A percentile compares a stretch with the other conserved stretches of the same genome.
phyloP scores from a whole-genome alignment of 2,888 invertebrate genomes.

The Cactoblastis cactorum region DNA sequence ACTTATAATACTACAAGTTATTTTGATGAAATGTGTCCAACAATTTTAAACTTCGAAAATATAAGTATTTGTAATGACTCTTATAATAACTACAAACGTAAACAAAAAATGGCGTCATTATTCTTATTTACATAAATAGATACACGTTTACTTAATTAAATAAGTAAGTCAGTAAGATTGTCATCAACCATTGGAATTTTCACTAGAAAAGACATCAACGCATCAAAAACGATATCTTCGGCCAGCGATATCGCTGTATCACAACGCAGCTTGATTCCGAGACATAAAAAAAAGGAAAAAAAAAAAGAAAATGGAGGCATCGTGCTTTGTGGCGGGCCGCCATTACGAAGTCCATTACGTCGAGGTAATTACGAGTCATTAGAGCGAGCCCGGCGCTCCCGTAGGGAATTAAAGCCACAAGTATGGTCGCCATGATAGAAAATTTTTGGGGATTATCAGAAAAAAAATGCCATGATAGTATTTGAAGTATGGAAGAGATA shows the following conservation, averaged over 20 bases:
- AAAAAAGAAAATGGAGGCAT: slow-evolving; percentile 57
- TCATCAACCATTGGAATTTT: too few relatives aligned
- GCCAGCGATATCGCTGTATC: slow-evolving; percentile 15
- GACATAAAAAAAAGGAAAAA: slow-evolving; percentile 40
- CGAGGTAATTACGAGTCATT: slow-evolving; percentile 73
- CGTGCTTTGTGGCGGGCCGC: slow-evolving; percentile 65
- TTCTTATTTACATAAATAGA: too few relatives aligned
- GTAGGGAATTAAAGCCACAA: slow-evolving; percentile 30
- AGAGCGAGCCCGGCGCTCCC: slow-evolving; percentile 52
- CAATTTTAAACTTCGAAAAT: too few relatives aligned
- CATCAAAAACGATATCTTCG: neutral
- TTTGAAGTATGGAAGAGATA: slow-evolving; percentile 16
- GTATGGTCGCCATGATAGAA: neutral
- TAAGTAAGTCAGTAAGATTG: too few relatives aligned
- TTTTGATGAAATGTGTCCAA: too few relatives aligned
- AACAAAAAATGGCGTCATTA: too few relatives aligned
- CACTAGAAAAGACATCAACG: neutral
- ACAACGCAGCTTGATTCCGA: slow-evolving; percentile 27
- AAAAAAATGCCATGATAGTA: neutral
- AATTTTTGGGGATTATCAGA: neutral
- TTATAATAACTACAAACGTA: too few relatives aligned
- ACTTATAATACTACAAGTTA: too few relatives aligned
- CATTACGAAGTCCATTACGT: slow-evolving; percentile 67
- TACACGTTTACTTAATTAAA: too few relatives aligned
- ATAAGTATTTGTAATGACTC: too few relatives aligned